Percentiles rank a stretch among this genome's conserved stretches.
Evolutionary conservation across 2,797 vertebrate species (phyloP).

Genomic region (Agapornis canus): DNA sequence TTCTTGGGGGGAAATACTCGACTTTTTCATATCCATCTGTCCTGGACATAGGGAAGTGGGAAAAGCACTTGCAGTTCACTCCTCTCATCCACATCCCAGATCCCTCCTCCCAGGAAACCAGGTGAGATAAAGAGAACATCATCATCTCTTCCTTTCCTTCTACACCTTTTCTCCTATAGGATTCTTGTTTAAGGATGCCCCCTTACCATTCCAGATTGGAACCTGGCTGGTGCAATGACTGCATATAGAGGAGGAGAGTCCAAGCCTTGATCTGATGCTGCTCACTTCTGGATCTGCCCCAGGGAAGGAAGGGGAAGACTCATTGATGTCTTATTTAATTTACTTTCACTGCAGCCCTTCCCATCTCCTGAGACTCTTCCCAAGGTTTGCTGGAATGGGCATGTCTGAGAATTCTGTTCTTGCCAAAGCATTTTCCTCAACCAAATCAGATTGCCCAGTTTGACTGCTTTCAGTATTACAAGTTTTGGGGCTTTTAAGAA

Average conservation of each 20-base stretch:
- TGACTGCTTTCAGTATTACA: background rate
- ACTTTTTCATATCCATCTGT: background rate
- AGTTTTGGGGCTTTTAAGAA: background rate
- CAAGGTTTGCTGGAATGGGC: background rate
- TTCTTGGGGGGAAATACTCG: background rate
- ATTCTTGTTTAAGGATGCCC: background rate
- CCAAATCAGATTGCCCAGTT: background rate
- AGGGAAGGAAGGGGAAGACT: background rate
- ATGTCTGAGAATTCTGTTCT: background rate
- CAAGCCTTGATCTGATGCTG: fast-evolving
- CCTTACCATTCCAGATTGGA: background rate
- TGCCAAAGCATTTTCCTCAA: background rate
- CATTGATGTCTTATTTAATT: background rate
- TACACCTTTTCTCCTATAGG: background rate
- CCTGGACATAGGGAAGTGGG: background rate
- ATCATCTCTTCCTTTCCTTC: background rate
- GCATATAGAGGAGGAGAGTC: background rate
- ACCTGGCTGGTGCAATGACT: background rate
- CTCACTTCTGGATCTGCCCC: fast-evolving
- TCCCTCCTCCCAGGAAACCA: background rate
- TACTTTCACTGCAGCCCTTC: background rate
- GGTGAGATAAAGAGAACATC: background rate
- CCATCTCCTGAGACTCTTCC: background rate
- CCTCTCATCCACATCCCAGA: background rate
- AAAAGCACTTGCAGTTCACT: background rate